Evolutionary conservation across 2,888 invertebrate species (phyloP).

Genomic region (Fragum sueziense): DNA sequence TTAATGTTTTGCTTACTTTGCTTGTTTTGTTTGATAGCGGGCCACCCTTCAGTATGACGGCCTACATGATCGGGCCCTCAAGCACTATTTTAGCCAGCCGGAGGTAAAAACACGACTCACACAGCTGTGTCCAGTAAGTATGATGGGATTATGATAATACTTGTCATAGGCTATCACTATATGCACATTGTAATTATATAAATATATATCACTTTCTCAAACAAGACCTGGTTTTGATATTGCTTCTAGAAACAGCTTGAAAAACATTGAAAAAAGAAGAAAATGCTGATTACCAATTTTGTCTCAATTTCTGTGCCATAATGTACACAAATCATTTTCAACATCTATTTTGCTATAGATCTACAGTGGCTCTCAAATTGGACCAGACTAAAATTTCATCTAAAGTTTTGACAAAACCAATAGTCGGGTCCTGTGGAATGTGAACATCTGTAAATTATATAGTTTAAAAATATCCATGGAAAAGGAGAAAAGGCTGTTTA

Average conservation of each 20-base stretch:
- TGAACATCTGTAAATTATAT: too few relatives aligned
- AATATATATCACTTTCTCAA: too few relatives aligned
- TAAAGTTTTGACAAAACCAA: too few relatives aligned
- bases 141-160: too few relatives aligned
- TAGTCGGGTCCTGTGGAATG: too few relatives aligned
- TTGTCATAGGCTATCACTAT: too few relatives aligned
- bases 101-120: conserved; percentile 75
- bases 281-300: background rate
- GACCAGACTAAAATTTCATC: too few relatives aligned
- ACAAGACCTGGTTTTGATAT: too few relatives aligned
- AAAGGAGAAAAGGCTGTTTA: background rate
- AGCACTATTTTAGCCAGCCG: conserved; percentile 79
- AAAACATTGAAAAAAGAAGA: background rate
- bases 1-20: background rate
- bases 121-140: conserved; percentile 76
- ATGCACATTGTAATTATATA: too few relatives aligned
- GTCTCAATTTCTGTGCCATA: background rate
- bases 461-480: background rate
- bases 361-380: too few relatives aligned
- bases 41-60: conserved; percentile 79
- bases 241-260: background rate
- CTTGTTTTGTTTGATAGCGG: conserved; percentile 63
- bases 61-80: conserved; percentile 79
- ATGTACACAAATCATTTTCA: background rate
- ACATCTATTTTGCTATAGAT: too few relatives aligned